Conservation (phyloP, 23 tunicate species). For the Trididemnum clinides region DNA sequence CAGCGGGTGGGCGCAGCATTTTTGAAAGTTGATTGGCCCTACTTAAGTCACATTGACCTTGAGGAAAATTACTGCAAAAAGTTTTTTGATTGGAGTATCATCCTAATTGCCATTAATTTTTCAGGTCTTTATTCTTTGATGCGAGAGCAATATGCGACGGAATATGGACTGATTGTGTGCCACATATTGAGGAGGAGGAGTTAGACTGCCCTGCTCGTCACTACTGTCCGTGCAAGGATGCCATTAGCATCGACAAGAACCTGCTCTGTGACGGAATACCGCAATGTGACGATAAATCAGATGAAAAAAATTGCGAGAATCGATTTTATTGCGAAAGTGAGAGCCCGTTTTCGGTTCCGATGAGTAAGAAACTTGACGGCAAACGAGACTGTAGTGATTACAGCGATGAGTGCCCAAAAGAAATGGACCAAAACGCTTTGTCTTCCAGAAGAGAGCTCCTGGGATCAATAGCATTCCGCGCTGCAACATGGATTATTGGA, state of each 20-base stretch:
- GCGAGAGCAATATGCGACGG: slow-evolving; percentile 49
- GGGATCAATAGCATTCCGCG: slow-evolving; percentile 40
- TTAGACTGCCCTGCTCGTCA: slow-evolving; percentile 56
- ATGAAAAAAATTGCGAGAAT: slow-evolving; percentile 39
- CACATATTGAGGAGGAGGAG: slow-evolving; percentile 64
- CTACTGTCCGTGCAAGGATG: slow-evolving; percentile 52
- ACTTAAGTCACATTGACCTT: too few relatives aligned
- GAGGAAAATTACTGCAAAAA: too few relatives aligned
- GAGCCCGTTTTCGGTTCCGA: slow-evolving; percentile 59
- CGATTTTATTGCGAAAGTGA: slow-evolving; percentile 67
- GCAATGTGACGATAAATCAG: slow-evolving; percentile 63
- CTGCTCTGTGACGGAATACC: slow-evolving; percentile 57
- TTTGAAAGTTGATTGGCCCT: too few relatives aligned
- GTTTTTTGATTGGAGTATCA: too few relatives aligned
- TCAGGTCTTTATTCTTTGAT: slow-evolving; percentile 8
- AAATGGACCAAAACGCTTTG: slow-evolving; percentile 53
- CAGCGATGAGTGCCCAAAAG: slow-evolving; percentile 83
- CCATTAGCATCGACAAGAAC: slow-evolving; percentile 56
- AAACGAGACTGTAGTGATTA: slow-evolving; percentile 56
- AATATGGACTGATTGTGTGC: slow-evolving; percentile 47
- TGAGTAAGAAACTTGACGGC: slow-evolving; percentile 51
- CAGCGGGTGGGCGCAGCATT: too few relatives aligned
- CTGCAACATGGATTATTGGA: slow-evolving; percentile 52
- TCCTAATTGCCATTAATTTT: background rate
- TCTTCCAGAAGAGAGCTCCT: slow-evolving; percentile 53